These are phyloP conservation scores for Sympetrum striolatum DNA, from an alignment of 2,888 invertebrate species.

Conservation along the genomic window DNA sequence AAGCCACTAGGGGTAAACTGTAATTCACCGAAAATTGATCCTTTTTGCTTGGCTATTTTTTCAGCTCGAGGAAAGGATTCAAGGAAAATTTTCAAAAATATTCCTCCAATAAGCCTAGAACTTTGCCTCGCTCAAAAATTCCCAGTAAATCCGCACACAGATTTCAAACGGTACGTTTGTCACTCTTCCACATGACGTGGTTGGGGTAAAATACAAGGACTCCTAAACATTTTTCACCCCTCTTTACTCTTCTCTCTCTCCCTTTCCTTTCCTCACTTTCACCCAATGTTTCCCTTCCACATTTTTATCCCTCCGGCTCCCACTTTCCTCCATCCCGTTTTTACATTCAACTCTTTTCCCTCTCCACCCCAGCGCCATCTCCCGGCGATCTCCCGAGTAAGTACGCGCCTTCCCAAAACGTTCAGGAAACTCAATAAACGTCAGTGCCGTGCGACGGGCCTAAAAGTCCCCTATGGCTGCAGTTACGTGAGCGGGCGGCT, in stretches of 20 bases:
- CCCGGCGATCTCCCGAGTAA: neutral
- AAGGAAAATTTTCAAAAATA: too few species aligned
- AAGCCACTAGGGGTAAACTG: too few species aligned
- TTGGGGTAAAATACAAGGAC: neutral
- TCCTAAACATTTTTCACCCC: neutral
- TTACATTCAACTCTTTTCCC: neutral
- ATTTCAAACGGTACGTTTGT: neutral
- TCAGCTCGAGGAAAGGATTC: too few species aligned
- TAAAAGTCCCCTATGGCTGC: slow-evolving; percentile 7
- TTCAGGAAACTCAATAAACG: slow-evolving; percentile 12
- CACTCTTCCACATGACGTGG: neutral
- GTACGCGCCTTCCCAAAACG: slow-evolving; percentile 1
- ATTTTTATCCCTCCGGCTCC: too few species aligned
- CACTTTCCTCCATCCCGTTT: neutral
- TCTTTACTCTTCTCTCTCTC: neutral
- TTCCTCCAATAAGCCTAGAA: too few species aligned
- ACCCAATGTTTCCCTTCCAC: neutral
- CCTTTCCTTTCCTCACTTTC: neutral
- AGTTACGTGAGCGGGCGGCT: neutral
- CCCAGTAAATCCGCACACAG: too few species aligned
- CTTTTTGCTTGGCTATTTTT: too few species aligned
- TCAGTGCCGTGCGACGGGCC: neutral
- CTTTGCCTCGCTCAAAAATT: too few species aligned
- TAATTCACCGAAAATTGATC: too few species aligned
- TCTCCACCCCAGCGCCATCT: neutral